Percentiles rank a stretch among this genome's conserved stretches.
phyloP scores from a whole-genome alignment of 2,113 vertebrate species.

The Eubucco bourcierii region DNA sequence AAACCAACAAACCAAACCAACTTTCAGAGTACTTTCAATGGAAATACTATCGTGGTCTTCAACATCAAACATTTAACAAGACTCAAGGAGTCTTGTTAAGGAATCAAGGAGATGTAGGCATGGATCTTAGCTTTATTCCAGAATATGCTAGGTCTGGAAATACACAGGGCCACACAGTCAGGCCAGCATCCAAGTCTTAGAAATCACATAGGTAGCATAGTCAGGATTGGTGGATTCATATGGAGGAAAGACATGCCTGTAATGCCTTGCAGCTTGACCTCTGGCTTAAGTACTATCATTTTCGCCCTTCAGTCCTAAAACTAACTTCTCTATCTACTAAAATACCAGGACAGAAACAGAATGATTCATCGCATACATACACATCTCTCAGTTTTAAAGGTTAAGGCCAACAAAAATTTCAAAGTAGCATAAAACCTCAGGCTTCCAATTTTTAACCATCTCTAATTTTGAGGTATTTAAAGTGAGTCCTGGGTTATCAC shows the following conservation, averaged over 20 bases:
- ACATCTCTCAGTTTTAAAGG: slow-evolving; percentile 8
- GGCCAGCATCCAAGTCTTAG: background rate
- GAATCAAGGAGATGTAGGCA: background rate
- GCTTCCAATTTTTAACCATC: slow-evolving; percentile 45
- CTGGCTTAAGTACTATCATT: background rate
- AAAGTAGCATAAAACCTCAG: slow-evolving; percentile 51
- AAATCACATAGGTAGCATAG: background rate
- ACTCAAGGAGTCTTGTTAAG: background rate
- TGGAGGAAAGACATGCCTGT: background rate
- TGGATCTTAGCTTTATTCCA: background rate
- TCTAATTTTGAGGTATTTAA: slow-evolving; percentile 59
- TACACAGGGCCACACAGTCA: background rate
- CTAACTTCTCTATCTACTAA: background rate
- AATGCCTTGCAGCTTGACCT: background rate
- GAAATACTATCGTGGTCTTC: background rate
- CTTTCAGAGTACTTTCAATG: background rate
- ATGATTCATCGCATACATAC: slow-evolving; percentile 31
- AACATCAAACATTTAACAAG: background rate
- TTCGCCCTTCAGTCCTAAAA: slow-evolving; percentile 41
- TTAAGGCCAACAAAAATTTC: slow-evolving; percentile 44
- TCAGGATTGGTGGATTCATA: background rate
- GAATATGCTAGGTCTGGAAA: background rate
- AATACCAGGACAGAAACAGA: background rate
- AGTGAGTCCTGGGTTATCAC: slow-evolving; percentile 8
- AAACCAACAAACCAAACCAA: no score